phyloP scores from a whole-genome alignment of 2,113 vertebrate species.

The Gobio gobio region DNA sequence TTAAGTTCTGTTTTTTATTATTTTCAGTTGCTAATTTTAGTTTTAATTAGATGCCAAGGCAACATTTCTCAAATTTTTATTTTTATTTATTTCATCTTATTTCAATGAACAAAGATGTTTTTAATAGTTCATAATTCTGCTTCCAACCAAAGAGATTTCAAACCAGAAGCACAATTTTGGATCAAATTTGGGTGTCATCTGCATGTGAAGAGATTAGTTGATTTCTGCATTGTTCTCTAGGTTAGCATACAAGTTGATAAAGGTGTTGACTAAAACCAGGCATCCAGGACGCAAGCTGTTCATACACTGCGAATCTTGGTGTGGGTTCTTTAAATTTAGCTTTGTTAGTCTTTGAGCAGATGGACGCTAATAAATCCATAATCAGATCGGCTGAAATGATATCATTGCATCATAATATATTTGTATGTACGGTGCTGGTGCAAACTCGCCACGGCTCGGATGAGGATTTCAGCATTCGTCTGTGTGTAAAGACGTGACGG shows the following conservation, averaged over 20 bases:
- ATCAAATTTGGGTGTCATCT: conserved; percentile 69
- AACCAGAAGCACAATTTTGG: conserved; percentile 59
- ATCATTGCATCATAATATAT: conserved; percentile 33
- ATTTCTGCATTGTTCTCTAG: conserved; percentile 66
- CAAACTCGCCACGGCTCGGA: not conserved
- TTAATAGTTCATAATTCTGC: not conserved
- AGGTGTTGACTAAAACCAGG: conserved; percentile 68
- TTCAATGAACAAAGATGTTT: too few species aligned
- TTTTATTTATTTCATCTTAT: too few species aligned
- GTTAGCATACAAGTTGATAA: conserved; percentile 67
- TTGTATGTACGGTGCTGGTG: conserved; percentile 46
- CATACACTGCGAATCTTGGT: conserved; percentile 50
- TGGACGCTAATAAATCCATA: conserved; percentile 67
- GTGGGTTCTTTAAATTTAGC: conserved; percentile 52
- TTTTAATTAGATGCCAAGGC: too few species aligned
- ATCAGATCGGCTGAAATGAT: conserved; percentile 60
- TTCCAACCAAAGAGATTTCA: conserved; percentile 55
- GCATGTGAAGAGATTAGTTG: conserved; percentile 67
- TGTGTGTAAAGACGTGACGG: conserved; percentile 47
- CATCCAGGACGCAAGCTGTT: conserved; percentile 57
- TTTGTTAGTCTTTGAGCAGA: conserved; percentile 68
- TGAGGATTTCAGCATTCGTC: conserved; percentile 44
- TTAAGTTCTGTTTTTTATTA: too few species aligned
- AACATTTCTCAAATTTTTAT: too few species aligned
- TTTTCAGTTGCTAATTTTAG: too few species aligned